Evolutionary conservation across 2,888 invertebrate species (phyloP).

Genomic region (Calameuta filiformis): DNA sequence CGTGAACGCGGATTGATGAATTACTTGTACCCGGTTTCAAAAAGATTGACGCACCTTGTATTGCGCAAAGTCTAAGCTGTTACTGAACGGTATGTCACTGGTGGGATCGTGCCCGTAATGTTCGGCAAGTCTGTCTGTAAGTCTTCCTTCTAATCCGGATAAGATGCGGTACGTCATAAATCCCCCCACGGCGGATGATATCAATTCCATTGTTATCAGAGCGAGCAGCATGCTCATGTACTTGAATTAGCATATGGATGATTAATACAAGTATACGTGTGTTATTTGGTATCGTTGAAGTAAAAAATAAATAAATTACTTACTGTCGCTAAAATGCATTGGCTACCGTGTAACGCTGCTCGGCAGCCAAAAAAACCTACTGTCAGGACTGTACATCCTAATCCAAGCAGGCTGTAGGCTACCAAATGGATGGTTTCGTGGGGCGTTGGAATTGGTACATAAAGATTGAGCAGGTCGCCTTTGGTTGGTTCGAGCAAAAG

Average conservation of each 20-base stretch:
- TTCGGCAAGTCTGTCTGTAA: conserved; percentile 55
- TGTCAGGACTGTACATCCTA: conserved; percentile 68
- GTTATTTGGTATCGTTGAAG: too few species aligned
- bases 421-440: conserved; percentile 66
- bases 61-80: conserved; percentile 67
- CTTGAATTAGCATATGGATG: conserved; percentile 42
- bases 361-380: conserved; percentile 72
- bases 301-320: conserved; percentile 23
- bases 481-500: conserved; percentile 69
- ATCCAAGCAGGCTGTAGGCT: conserved; percentile 68
- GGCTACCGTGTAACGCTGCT: conserved; percentile 69
- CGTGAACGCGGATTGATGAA: fast-evolving
- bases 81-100: conserved; percentile 61
- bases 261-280: neutral
- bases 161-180: conserved; percentile 63
- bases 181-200: conserved; percentile 60
- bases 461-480: conserved; percentile 67
- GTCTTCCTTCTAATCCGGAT: conserved; percentile 58
- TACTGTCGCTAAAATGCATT: conserved; percentile 56
- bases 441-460: conserved; percentile 64
- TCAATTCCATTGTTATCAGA: conserved; percentile 65
- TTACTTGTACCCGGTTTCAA: neutral
- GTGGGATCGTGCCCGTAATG: conserved; percentile 59
- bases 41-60: conserved; percentile 57
- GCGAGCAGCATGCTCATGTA: conserved; percentile 67